Base-by-base conservation (phyloP, 2,113 vertebrate species). In the Sander vitreus region DNA sequence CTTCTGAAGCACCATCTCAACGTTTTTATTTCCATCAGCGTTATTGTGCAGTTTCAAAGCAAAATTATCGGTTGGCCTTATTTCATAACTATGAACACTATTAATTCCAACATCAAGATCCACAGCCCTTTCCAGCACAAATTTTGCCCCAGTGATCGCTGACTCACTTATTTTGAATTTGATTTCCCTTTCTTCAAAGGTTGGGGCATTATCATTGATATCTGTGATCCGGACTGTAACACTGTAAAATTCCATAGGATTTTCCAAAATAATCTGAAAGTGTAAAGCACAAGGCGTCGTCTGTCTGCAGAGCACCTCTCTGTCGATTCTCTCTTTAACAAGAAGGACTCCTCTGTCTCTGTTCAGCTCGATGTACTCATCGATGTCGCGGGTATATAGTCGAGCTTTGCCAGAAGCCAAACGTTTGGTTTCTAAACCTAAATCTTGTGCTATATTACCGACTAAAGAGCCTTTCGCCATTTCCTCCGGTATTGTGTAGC, bases 21-120 rank as follows among this genome's bases (percentile, higher is more conserved):
- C 83, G 1, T 75, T 77, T 36, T 85, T 92, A 0, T 59, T 54
- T 0, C 93, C 93, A 5, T 91, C 78, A 2, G 62, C 43, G 0
- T 86, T 82, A 14, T 58, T 85, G 1, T 89, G 76, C 0, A 92
- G 30, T 27, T 92, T 88, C 3, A 96, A 10, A 33, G 48, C 43
- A 78, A 96, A 95, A 80, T 94, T 68, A 48, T 95, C 91, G 0
- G 78, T 91, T 3, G 92, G 73, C n/a, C 67, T 93, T 19, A 96
- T 82, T 0, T 86, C 88, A 27, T 97, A 97, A 18, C 53, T 91
- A 12, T 94, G 78, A 1, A 96, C 45, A 33, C 19, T 76, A 45
- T 97, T 97, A 0, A 43, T 53, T 10, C 95, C 96, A 2, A 95
- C 85, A 47, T 97, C 96, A 14, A 83, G 73, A 90, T 96, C 96